phyloP scores from a whole-genome alignment of 2,797 vertebrate genomes.

The Pteropus rufus region DNA sequence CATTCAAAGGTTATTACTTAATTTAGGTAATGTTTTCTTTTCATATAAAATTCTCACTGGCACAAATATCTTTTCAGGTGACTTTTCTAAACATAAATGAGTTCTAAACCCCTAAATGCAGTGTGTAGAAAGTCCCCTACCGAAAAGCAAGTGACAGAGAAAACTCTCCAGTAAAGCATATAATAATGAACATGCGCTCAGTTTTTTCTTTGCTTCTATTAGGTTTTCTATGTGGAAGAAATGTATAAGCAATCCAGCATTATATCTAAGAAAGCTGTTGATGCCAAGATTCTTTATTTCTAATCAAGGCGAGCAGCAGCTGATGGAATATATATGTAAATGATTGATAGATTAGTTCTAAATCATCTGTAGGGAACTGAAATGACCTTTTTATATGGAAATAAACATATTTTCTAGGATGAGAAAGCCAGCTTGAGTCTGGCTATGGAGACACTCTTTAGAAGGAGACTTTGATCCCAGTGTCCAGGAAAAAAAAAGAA shows the following conservation, averaged over 20 bases:
- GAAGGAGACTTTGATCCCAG: constrained; percentile 24
- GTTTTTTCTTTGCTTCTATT: neutral
- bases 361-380: neutral
- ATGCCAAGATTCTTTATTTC: constrained; percentile 22
- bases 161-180: neutral
- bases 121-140: neutral
- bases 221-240: neutral
- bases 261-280: neutral
- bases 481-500: constrained; percentile 1
- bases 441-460: constrained; percentile 32
- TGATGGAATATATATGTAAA: neutral
- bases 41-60: neutral
- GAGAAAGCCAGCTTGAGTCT: constrained; percentile 4
- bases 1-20: constrained; percentile 21
- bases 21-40: neutral
- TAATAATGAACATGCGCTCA: neutral
- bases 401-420: neutral
- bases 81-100: neutral
- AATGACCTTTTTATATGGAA: constrained; percentile 35
- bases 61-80: neutral
- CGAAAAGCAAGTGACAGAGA: neutral
- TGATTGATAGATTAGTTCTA: constrained; percentile 1
- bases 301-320: neutral
- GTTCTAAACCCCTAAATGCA: neutral
- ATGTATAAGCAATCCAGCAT: neutral